A percentile compares a stretch with the other conserved stretches of the same genome.
These are phyloP conservation scores for Drosophila baimaii DNA, from an alignment of 1,140 invertebrate genomes.

Conservation along the genomic window DNA sequence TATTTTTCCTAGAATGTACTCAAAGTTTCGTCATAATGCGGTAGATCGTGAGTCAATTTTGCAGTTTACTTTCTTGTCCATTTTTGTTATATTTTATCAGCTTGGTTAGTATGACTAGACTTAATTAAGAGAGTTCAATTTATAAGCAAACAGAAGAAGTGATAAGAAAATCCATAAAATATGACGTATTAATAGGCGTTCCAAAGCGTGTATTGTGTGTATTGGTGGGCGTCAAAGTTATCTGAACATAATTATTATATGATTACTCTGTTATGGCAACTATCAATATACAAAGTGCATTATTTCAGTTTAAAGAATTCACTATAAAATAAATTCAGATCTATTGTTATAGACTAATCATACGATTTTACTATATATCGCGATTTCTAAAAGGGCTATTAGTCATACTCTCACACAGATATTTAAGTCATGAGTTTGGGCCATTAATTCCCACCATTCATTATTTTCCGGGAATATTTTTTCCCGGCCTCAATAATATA, in stretches of 20 bases:
- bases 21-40: slow-evolving; percentile 12
- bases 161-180: slow-evolving; percentile 2
- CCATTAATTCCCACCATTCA: neutral
- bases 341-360: neutral
- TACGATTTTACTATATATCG: neutral
- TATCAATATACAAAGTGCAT: neutral
- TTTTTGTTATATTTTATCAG: neutral
- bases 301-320: neutral
- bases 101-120: neutral
- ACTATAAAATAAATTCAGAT: neutral
- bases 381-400: neutral
- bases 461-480: neutral
- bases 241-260: neutral
- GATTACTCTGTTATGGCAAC: too few species aligned
- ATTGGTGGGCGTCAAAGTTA: neutral
- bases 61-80: neutral
- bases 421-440: neutral
- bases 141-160: neutral
- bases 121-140: neutral
- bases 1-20: neutral
- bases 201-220: neutral
- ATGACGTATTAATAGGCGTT: neutral
- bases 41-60: slow-evolving; percentile 6
- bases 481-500: neutral
- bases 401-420: slow-evolving; percentile 1